phyloP scores from a whole-genome alignment of 2,113 vertebrate species.

The Seriola dumerili region DNA sequence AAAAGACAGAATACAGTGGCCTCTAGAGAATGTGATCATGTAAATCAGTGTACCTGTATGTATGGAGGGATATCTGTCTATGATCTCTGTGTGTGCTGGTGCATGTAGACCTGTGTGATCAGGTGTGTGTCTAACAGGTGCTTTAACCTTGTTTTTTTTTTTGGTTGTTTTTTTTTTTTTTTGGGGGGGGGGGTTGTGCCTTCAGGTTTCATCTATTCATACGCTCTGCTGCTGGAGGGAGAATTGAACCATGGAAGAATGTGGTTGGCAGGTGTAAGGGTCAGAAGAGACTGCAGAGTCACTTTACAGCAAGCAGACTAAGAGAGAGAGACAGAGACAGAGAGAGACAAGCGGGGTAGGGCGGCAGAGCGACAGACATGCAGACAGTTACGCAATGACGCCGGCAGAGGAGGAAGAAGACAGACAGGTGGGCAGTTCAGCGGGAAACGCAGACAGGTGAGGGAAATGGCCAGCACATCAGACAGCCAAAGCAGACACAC shows the following conservation, averaged over 20 bases:
- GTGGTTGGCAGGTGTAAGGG: conserved; percentile 49
- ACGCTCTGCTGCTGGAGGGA: conserved; percentile 22
- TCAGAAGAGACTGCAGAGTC: conserved; percentile 41
- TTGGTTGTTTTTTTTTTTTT: background rate
- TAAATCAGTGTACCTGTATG: background rate
- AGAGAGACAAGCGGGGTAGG: background rate
- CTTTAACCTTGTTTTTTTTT: conserved; percentile 34
- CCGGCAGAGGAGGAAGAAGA: background rate
- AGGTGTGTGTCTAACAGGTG: conserved; percentile 20
- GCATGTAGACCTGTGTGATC: background rate
- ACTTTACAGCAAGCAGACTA: conserved; percentile 1
- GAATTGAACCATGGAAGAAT: conserved; percentile 56
- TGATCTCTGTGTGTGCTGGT: background rate
- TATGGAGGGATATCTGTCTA: background rate
- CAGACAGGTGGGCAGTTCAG: background rate
- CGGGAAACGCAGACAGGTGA: conserved; percentile 30
- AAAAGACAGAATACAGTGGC: background rate
- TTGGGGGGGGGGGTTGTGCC: background rate
- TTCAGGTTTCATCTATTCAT: conserved; percentile 36
- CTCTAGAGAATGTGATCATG: background rate
- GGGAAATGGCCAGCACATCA: conserved; percentile 46
- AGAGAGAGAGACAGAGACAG: background rate
- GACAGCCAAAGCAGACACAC: conserved; percentile 40
- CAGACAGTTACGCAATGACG: background rate
- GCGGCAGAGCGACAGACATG: conserved; percentile 20